Percentiles rank a stretch among this genome's conserved stretches.
These are phyloP conservation scores for Azemiops feae DNA, from an alignment of 2,113 vertebrate genomes.

Conservation along the genomic window DNA sequence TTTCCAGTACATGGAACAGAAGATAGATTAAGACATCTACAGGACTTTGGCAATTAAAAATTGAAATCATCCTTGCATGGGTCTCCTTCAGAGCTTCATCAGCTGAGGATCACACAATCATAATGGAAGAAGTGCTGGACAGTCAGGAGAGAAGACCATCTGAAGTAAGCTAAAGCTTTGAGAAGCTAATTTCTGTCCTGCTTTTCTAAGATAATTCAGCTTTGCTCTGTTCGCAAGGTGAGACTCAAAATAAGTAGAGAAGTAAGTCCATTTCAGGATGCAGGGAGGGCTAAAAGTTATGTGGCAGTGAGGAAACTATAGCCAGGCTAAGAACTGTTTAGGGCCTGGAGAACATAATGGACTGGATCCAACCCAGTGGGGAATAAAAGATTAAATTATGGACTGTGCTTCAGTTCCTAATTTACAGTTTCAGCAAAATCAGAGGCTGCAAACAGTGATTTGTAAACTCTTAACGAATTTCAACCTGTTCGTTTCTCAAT, in stretches of 20 bases:
- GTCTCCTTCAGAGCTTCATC: background rate
- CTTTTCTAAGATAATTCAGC: background rate
- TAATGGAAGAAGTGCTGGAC: background rate
- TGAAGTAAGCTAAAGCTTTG: background rate
- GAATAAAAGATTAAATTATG: background rate
- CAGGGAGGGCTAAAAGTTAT: background rate
- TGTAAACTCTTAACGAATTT: background rate
- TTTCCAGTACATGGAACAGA: background rate
- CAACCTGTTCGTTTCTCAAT: background rate
- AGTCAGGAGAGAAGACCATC: background rate
- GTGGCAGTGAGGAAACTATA: background rate
- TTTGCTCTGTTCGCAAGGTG: background rate
- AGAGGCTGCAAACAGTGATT: background rate
- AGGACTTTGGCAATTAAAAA: background rate
- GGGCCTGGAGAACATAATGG: background rate
- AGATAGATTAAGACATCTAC: background rate
- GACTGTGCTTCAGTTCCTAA: background rate
- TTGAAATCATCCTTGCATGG: background rate
- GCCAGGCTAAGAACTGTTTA: background rate
- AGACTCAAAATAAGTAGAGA: background rate
- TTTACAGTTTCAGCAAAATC: background rate
- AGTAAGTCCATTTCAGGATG: background rate
- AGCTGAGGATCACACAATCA: background rate
- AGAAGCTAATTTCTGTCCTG: background rate
- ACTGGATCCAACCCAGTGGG: background rate